phyloP scores from a whole-genome alignment of 2,797 vertebrate species.

The Gastrophryne carolinensis region DNA sequence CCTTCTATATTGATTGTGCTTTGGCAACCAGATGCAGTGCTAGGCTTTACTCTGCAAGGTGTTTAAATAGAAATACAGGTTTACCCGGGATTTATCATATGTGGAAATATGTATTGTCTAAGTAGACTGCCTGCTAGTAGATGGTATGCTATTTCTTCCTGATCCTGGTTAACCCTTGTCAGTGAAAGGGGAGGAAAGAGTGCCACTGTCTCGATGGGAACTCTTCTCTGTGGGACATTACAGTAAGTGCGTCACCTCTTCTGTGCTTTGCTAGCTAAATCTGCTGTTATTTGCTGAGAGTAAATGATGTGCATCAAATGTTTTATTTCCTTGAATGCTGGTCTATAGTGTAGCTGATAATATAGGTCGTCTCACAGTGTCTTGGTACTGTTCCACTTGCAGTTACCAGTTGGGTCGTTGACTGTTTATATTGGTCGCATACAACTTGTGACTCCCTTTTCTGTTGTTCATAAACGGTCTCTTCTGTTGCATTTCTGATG shows the following conservation, averaged over 20 bases:
- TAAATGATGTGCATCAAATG: conserved; percentile 65
- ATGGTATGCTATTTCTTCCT: conserved; percentile 78
- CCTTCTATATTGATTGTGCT: conserved; percentile 99
- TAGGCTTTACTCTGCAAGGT: conserved; percentile 92
- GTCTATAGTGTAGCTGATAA: conserved; percentile 59
- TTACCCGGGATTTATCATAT: conserved; percentile 80
- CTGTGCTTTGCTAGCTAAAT: conserved; percentile 79
- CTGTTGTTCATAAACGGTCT: conserved; percentile 78
- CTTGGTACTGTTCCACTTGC: conserved; percentile 60
- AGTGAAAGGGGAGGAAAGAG: conserved; percentile 77
- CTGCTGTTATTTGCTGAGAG: conserved; percentile 71
- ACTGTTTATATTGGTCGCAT: conserved; percentile 74
- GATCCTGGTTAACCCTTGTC: conserved; percentile 79
- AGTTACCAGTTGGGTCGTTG: conserved; percentile 72
- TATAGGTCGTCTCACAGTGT: conserved; percentile 61
- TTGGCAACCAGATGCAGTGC: conserved; percentile 99
- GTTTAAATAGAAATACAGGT: conserved; percentile 85
- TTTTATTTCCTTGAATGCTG: conserved; percentile 63
- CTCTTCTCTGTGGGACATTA: conserved; percentile 94
- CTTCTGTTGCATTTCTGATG: conserved; percentile 76
- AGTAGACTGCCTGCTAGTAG: conserved; percentile 79
- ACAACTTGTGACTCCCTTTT: conserved; percentile 75
- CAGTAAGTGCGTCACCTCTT: conserved; percentile 99
- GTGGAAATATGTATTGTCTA: conserved; percentile 80
- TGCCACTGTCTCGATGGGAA: conserved; percentile 80